These are phyloP conservation scores for Neodontobutis hainanensis DNA, from an alignment of 2,113 vertebrate genomes.

Conservation along the genomic window DNA sequence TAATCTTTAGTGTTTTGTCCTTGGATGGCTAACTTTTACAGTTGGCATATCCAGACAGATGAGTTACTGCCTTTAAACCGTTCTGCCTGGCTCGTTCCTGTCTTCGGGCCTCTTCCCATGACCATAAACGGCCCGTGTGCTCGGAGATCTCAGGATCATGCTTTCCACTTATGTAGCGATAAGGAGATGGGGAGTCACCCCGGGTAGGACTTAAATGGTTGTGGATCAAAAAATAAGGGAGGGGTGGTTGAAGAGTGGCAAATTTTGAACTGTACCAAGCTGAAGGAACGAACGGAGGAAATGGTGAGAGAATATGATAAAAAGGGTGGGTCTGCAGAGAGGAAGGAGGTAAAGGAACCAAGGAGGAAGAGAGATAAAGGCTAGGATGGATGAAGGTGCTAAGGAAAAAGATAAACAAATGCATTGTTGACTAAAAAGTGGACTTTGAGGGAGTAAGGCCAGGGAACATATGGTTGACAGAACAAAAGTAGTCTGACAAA, in stretches of 20 bases:
- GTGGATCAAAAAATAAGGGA: slow-evolving; percentile 21
- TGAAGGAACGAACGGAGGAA: slow-evolving; percentile 52
- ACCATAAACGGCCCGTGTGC: slow-evolving; percentile 64
- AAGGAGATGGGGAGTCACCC: slow-evolving; percentile 37
- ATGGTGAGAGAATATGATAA: slow-evolving; percentile 54
- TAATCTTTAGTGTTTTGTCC: slow-evolving; percentile 26
- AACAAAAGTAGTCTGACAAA: slow-evolving; percentile 49
- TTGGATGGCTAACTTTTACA: slow-evolving; percentile 16
- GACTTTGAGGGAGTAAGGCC: slow-evolving; percentile 1
- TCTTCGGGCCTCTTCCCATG: slow-evolving; percentile 51
- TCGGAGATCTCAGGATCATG: slow-evolving; percentile 56
- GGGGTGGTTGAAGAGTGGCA: slow-evolving; percentile 33
- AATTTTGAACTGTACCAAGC: slow-evolving; percentile 48
- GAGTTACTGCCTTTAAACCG: slow-evolving; percentile 15
- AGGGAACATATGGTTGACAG: slow-evolving; percentile 46
- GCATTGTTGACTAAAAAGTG: slow-evolving; percentile 4
- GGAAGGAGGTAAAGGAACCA: slow-evolving; percentile 46
- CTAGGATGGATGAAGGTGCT: not conserved
- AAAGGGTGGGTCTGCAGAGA: slow-evolving; percentile 37
- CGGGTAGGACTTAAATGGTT: slow-evolving; percentile 36
- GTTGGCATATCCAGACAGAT: slow-evolving; percentile 7
- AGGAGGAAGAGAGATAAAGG: slow-evolving; percentile 63
- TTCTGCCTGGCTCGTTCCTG: slow-evolving; percentile 28
- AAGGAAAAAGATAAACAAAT: slow-evolving; percentile 2
- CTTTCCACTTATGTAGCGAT: slow-evolving; percentile 49